These are phyloP conservation scores for Aporophyla nigra DNA, from an alignment of 2,888 invertebrate genomes.

Conservation along the genomic window DNA sequence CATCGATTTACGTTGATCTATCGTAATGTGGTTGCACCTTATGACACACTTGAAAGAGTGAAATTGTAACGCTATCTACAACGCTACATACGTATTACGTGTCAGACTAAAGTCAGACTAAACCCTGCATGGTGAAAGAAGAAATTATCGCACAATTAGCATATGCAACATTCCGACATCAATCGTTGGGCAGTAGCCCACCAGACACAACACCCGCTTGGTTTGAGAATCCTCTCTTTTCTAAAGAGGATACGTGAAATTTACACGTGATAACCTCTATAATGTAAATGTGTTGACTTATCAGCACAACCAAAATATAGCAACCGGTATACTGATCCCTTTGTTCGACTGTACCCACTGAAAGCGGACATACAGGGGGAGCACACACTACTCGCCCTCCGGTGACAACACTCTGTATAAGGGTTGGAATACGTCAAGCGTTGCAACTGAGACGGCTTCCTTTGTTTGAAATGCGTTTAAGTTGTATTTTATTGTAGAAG, in stretches of 20 bases:
- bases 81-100: too few relatives aligned
- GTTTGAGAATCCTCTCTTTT: too few relatives aligned
- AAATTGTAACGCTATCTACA: too few relatives aligned
- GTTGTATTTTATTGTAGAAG: slow-evolving; percentile 7
- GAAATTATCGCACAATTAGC: too few relatives aligned
- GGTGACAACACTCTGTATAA: slow-evolving; percentile 57
- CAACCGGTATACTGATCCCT: background rate
- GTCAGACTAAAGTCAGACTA: too few relatives aligned
- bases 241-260: too few relatives aligned
- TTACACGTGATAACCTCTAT: too few relatives aligned
- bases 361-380: slow-evolving; percentile 47
- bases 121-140: too few relatives aligned
- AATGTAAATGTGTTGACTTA: background rate
- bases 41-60: background rate
- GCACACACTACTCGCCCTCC: slow-evolving; percentile 45
- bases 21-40: background rate
- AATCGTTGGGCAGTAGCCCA: too few relatives aligned
- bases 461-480: slow-evolving; percentile 33
- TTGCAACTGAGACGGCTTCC: slow-evolving; percentile 20
- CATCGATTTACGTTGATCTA: background rate
- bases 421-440: slow-evolving; percentile 43
- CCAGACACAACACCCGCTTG: too few relatives aligned
- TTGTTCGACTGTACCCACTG: slow-evolving; percentile 15
- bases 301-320: background rate
- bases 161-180: too few relatives aligned